phyloP scores from a whole-genome alignment of 2,113 vertebrate genomes.

The Phaetusa simplex region DNA sequence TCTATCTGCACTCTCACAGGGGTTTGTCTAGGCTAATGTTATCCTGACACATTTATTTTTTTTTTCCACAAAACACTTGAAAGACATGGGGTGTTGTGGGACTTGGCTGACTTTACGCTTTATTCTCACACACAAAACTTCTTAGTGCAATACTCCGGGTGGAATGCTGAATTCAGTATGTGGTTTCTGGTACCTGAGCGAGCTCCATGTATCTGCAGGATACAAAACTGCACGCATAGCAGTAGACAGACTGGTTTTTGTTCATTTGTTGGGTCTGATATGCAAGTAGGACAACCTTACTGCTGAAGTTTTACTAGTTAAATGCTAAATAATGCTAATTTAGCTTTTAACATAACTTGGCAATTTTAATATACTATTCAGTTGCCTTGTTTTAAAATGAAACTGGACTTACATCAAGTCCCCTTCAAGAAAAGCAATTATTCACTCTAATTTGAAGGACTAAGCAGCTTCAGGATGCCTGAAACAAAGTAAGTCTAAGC shows the following conservation, averaged over 20 bases:
- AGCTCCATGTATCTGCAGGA: neutral
- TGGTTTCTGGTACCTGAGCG: neutral
- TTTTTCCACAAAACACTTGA: neutral
- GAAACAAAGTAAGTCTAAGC: neutral
- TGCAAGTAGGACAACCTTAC: neutral
- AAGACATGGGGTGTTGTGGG: neutral
- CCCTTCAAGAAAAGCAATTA: neutral
- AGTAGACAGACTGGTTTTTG: neutral
- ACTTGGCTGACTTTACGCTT: neutral
- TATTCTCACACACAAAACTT: neutral
- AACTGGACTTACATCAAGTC: neutral
- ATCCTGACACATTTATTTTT: too few relatives aligned
- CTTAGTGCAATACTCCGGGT: neutral
- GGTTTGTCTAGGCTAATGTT: neutral
- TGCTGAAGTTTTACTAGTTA: neutral
- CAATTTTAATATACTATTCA: neutral
- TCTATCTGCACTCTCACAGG: neutral
- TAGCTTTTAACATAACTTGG: neutral
- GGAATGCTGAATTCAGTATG: neutral
- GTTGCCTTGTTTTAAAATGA: neutral
- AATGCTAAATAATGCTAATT: neutral
- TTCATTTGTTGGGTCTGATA: neutral
- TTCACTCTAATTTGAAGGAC: neutral
- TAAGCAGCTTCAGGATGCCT: neutral
- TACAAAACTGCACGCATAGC: accelerated